A percentile compares a stretch with the other conserved stretches of the same genome.
phyloP scores from a whole-genome alignment of 2,113 vertebrate genomes.

The Lipophrys pholis region DNA sequence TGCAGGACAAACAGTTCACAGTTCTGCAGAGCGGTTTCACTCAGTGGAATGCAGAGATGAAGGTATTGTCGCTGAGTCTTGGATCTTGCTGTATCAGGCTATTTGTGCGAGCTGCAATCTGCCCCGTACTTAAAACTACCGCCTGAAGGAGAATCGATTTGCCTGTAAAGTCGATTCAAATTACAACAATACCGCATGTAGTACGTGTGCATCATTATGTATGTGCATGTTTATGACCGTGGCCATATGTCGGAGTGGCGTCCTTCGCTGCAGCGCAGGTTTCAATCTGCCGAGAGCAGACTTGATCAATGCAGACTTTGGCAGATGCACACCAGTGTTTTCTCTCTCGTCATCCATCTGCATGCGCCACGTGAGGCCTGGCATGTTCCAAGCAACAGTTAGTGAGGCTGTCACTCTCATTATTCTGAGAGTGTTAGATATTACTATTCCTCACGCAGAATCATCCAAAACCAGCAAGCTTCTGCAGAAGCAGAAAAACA shows the following conservation, averaged over 20 bases:
- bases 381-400: conserved; percentile 36
- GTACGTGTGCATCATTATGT: conserved; percentile 52
- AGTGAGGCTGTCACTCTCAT: conserved; percentile 5
- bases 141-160: conserved; percentile 71
- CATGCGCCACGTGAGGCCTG: neutral
- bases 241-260: conserved; percentile 52
- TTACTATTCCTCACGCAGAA: neutral
- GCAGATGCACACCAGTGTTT: conserved; percentile 32
- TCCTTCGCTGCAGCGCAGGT: conserved; percentile 1
- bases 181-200: conserved; percentile 40
- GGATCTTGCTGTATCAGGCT: conserved; percentile 62
- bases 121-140: conserved; percentile 65
- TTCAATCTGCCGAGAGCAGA: conserved; percentile 12
- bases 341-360: conserved; percentile 17
- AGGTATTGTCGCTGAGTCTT: conserved; percentile 38
- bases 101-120: conserved; percentile 57
- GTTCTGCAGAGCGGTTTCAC: conserved; percentile 12
- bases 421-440: neutral
- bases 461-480: no score
- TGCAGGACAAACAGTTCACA: neutral
- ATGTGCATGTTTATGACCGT: conserved; percentile 58
- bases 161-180: conserved; percentile 62
- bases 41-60: conserved; percentile 22
- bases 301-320: conserved; percentile 48
- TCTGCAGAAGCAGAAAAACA: no score